Percentiles rank a stretch among this genome's conserved stretches.
Conservation (phyloP, 2,888 invertebrate genomes). For the Dysmachus trigonus region DNA sequence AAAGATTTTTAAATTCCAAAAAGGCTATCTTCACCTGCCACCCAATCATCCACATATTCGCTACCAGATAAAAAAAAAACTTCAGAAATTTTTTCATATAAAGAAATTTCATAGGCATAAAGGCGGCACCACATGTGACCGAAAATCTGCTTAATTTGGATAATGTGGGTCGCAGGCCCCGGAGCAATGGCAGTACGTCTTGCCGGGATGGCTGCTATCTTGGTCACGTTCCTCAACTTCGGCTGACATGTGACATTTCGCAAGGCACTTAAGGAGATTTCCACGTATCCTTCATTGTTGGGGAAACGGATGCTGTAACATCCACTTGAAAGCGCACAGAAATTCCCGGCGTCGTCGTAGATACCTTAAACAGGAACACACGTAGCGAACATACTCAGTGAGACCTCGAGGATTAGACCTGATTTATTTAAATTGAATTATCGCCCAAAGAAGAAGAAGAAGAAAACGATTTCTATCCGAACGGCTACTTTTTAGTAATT, state of each 20-base stretch:
- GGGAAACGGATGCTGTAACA: constrained; percentile 6
- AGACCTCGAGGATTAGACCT: neutral
- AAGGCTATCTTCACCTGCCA: neutral
- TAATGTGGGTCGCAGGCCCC: constrained; percentile 1
- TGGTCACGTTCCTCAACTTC: constrained; percentile 32
- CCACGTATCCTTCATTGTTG: constrained; percentile 11
- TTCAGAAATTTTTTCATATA: neutral
- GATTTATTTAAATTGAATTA: constrained; percentile 35
- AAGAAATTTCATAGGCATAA: neutral
- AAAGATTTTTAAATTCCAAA: neutral
- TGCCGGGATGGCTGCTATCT: neutral
- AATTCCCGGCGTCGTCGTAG: neutral
- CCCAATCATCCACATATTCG: neutral
- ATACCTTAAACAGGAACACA: neutral
- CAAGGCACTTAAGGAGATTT: constrained; percentile 25
- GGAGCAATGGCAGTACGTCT: neutral
- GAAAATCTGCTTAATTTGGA: constrained; percentile 14
- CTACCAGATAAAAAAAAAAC: neutral
- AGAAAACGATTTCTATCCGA: no score
- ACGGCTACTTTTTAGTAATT: neutral
- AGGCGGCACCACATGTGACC: neutral
- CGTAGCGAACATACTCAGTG: neutral
- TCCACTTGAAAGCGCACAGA: neutral
- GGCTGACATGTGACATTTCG: constrained; percentile 31
- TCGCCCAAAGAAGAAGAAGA: neutral